Evolutionary conservation across 2,888 invertebrate genomes (phyloP).

Genomic region (Oligia strigilis): DNA sequence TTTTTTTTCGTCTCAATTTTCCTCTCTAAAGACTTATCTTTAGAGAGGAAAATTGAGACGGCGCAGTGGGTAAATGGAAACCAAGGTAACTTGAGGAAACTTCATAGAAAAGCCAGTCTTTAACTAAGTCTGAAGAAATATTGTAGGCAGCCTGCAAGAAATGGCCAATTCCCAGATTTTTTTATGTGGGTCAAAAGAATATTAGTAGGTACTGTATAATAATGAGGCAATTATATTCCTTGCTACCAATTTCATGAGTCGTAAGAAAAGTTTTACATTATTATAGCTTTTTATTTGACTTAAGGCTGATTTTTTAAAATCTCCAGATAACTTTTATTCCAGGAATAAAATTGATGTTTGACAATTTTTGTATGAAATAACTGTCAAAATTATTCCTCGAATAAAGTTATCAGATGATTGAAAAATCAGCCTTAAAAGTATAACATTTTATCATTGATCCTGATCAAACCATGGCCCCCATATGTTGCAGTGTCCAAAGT

Average conservation of each 20-base stretch:
- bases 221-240: background rate
- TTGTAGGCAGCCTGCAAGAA: background rate
- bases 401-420: too few species aligned
- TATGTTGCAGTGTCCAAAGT: background rate
- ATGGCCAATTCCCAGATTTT: background rate
- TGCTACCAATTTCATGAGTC: background rate
- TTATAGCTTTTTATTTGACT: too few species aligned
- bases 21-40: background rate
- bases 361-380: too few species aligned
- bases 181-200: background rate
- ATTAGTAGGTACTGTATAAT: background rate
- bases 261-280: too few species aligned
- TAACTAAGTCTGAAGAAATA: background rate
- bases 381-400: too few species aligned
- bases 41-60: background rate
- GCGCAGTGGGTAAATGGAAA: background rate
- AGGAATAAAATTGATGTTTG: too few species aligned
- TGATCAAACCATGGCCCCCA: background rate
- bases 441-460: background rate
- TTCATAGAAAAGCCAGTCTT: background rate
- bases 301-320: too few species aligned
- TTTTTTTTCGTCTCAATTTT: too few species aligned
- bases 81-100: too few species aligned
- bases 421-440: too few species aligned
- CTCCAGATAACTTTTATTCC: too few species aligned